Evolutionary conservation across 1,140 invertebrate genomes (phyloP).

Genomic region (Caenorhabditis remanei): DNA sequence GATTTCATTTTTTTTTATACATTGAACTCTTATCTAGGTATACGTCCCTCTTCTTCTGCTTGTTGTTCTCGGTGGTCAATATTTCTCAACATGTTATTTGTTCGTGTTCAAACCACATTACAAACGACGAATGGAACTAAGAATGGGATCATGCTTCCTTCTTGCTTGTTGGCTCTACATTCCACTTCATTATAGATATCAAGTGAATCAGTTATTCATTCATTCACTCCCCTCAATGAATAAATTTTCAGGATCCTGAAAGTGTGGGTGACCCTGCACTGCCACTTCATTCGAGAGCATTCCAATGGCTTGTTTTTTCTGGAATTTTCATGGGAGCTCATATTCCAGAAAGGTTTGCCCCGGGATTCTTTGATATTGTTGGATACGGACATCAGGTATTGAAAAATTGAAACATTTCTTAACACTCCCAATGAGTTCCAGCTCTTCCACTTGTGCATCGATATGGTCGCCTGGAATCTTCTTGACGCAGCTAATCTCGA

Average conservation of each 20-base stretch:
- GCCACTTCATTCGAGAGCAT: constrained; percentile 66
- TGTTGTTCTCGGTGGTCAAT: constrained; percentile 68
- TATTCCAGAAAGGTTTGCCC: constrained; percentile 70
- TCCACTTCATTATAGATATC: constrained; percentile 65
- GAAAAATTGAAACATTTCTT: not conserved
- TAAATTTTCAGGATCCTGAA: constrained; percentile 50
- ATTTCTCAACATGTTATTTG: constrained; percentile 64
- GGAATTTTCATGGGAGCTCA: constrained; percentile 72
- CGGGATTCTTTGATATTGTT: constrained; percentile 70
- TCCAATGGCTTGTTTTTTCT: constrained; percentile 70
- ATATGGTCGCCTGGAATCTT: constrained; percentile 71
- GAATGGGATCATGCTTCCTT: constrained; percentile 66
- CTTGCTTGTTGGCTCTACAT: constrained; percentile 69
- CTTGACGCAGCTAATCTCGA: constrained; percentile 68
- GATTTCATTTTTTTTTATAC: not conserved
- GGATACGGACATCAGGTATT: constrained; percentile 72
- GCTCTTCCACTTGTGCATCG: constrained; percentile 71
- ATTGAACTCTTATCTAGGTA: constrained; percentile 38
- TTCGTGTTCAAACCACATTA: constrained; percentile 67
- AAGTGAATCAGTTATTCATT: constrained; percentile 57
- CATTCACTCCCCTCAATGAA: constrained; percentile 17
- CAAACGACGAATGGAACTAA: constrained; percentile 64
- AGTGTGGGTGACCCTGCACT: constrained; percentile 56
- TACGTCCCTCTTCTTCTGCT: constrained; percentile 65
- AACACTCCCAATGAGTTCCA: constrained; percentile 38